Evolutionary conservation across 2,888 invertebrate genomes (phyloP).

Genomic region (Lepidocyrtoides sp.): DNA sequence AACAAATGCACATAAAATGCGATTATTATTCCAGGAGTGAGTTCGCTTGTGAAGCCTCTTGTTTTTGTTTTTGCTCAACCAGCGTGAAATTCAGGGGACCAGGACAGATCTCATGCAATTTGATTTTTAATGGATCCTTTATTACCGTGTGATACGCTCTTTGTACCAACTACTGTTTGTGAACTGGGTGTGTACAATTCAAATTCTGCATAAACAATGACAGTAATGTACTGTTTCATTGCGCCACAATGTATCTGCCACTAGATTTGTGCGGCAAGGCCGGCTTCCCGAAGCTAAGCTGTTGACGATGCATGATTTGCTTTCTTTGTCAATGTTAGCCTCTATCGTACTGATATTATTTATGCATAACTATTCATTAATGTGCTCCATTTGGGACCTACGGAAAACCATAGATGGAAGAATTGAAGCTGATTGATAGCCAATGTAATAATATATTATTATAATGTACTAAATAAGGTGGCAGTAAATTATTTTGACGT

Average conservation of each 20-base stretch:
- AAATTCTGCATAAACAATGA: constrained; percentile 54
- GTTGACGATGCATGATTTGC: constrained; percentile 16
- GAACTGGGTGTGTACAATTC: constrained; percentile 52
- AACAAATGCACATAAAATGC: constrained; percentile 31
- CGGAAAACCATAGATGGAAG: neutral
- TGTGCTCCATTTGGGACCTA: neutral
- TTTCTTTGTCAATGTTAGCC: neutral
- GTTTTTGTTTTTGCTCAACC: constrained; percentile 75
- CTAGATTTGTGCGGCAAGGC: constrained; percentile 23
- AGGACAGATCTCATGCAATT: constrained; percentile 62
- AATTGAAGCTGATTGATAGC: neutral
- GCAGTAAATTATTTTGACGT: neutral
- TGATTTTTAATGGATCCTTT: constrained; percentile 41
- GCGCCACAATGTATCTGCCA: neutral
- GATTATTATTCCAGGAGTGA: constrained; percentile 32
- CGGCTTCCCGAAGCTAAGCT: neutral
- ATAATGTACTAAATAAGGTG: neutral
- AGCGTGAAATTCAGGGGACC: constrained; percentile 75
- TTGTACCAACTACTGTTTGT: neutral
- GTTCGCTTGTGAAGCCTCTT: constrained; percentile 1
- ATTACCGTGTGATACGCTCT: neutral
- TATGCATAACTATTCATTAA: too few relatives aligned
- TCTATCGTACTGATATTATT: neutral
- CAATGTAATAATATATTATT: neutral
- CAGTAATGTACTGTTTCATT: constrained; percentile 48